Evolutionary conservation across 2,888 invertebrate species (phyloP).

Genomic region (Macroteleia sp.): DNA sequence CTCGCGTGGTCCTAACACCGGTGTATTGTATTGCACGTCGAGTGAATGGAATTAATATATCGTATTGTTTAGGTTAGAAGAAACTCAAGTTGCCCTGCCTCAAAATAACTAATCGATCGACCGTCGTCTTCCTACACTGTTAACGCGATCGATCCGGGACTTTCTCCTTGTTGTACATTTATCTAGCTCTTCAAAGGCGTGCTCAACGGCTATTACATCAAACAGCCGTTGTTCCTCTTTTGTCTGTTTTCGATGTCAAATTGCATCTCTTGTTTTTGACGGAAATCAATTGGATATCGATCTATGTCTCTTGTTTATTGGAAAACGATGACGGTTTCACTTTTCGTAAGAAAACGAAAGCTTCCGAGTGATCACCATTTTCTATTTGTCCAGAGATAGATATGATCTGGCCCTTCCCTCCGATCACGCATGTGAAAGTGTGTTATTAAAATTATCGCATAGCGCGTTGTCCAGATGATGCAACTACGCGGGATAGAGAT

Average conservation of each 20-base stretch:
- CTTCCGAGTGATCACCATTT: not conserved
- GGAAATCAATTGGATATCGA: no score
- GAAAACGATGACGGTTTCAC: conserved; percentile 37
- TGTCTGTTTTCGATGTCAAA: no score
- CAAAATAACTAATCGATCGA: conserved; percentile 57
- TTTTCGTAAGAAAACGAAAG: conserved; percentile 54
- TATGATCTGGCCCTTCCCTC: conserved; percentile 18
- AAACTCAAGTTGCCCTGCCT: conserved; percentile 37
- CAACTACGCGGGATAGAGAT: conserved; percentile 31
- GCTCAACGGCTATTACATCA: conserved; percentile 39
- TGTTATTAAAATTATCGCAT: conserved; percentile 57
- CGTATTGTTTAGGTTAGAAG: conserved; percentile 58
- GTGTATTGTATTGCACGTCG: conserved; percentile 37
- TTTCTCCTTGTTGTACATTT: conserved; percentile 58
- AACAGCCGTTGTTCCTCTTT: no score
- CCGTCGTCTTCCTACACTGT: conserved; percentile 60
- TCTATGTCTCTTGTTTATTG: no score
- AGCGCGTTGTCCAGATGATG: conserved; percentile 40
- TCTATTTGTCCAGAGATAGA: not conserved
- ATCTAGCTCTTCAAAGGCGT: conserved; percentile 47
- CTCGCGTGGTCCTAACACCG: conserved; percentile 39
- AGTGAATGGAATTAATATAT: conserved; percentile 62
- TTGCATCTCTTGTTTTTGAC: no score
- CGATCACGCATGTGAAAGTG: conserved; percentile 51
- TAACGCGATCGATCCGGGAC: conserved; percentile 58